Conservation (phyloP, 2,797 vertebrate genomes). For the Betta splendens region DNA sequence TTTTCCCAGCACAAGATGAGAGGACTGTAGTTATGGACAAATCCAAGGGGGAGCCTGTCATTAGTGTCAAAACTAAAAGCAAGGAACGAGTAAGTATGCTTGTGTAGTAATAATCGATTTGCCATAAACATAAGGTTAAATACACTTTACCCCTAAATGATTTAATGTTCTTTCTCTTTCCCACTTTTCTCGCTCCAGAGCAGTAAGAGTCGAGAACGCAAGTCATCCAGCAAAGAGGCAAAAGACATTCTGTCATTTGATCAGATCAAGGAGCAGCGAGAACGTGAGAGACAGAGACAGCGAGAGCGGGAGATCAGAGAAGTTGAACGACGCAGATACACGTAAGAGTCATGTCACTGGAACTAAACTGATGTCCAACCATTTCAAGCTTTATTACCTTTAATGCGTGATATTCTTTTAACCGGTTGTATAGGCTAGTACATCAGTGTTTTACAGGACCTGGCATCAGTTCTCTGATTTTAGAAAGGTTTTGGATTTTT, state of each 20-base stretch:
- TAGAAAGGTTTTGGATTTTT: too few relatives aligned
- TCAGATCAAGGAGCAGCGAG: slow-evolving; percentile 97
- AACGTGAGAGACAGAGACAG: slow-evolving; percentile 92
- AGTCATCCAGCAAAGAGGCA: slow-evolving; percentile 90
- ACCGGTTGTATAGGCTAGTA: too few relatives aligned
- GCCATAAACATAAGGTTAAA: too few relatives aligned
- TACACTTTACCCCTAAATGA: too few relatives aligned
- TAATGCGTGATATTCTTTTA: too few relatives aligned
- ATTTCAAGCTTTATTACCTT: neutral
- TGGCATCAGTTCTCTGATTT: too few relatives aligned
- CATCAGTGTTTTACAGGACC: too few relatives aligned
- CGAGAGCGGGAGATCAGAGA: slow-evolving; percentile 93
- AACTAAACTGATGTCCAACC: neutral
- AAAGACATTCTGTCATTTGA: slow-evolving; percentile 97
- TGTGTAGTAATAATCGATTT: too few relatives aligned
- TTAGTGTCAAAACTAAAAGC: slow-evolving; percentile 95
- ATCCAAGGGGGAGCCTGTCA: slow-evolving; percentile 96
- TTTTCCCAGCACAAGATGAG: slow-evolving; percentile 81
- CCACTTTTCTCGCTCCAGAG: slow-evolving; percentile 77
- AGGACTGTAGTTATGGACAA: slow-evolving; percentile 97
- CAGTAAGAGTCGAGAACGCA: slow-evolving; percentile 91
- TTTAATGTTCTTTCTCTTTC: neutral
- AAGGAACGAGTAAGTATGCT: slow-evolving; percentile 88
- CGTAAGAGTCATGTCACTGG: slow-evolving; percentile 52
- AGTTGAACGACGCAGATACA: slow-evolving; percentile 87